These are phyloP conservation scores for Mythimna lalbum DNA, from an alignment of 2,888 invertebrate genomes.

Conservation along the genomic window DNA sequence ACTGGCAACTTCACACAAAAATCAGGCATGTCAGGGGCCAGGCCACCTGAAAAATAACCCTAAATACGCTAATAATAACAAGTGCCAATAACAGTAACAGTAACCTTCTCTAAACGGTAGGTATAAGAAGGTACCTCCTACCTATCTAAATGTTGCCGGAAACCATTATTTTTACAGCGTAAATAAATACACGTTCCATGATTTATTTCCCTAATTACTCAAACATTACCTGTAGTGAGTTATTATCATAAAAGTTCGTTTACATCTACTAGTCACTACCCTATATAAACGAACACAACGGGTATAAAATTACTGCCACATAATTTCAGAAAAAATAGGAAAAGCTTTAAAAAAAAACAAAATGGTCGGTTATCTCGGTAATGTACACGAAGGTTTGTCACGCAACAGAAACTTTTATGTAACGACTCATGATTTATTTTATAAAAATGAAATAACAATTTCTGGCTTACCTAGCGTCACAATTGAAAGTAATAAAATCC, in stretches of 20 bases:
- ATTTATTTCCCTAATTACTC: constrained; percentile 46
- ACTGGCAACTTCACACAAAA: no score
- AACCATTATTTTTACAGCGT: constrained; percentile 9
- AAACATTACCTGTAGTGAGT: constrained; percentile 24
- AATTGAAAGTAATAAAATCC: constrained; percentile 57
- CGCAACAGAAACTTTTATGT: constrained; percentile 67
- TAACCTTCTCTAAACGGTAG: neutral
- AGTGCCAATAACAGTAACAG: no score
- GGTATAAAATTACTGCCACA: constrained; percentile 28
- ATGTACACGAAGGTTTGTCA: constrained; percentile 72
- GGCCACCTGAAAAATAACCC: no score
- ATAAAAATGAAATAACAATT: constrained; percentile 51
- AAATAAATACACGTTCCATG: constrained; percentile 27
- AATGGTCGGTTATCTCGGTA: constrained; percentile 67
- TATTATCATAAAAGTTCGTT: constrained; percentile 48
- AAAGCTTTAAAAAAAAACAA: constrained; percentile 50
- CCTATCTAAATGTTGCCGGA: neutral
- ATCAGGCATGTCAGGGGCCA: no score
- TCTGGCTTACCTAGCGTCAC: constrained; percentile 37
- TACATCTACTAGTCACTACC: constrained; percentile 51
- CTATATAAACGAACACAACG: constrained; percentile 46
- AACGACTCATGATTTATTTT: constrained; percentile 56
- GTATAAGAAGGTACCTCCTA: neutral
- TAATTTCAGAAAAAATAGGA: constrained; percentile 54
- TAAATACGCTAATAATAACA: no score